Conservation (phyloP, 2,797 vertebrate species). For the Acanthurus leucopareius region DNA sequence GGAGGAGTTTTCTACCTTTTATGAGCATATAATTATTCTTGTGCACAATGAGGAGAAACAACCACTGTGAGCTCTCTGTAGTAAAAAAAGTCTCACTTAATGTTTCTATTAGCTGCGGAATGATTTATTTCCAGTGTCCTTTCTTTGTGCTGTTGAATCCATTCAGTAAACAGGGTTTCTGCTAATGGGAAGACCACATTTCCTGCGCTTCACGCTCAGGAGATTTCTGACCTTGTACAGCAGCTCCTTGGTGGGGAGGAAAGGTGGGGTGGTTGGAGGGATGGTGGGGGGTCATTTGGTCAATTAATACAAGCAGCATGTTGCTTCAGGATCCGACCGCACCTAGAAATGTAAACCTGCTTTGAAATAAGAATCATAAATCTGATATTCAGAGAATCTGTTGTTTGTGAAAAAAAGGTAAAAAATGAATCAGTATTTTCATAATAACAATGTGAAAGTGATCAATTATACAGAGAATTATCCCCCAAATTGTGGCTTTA, state of each 20-base stretch:
- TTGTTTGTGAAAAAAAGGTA: too few species aligned
- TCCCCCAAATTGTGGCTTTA: background rate
- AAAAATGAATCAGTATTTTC: too few species aligned
- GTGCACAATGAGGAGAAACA: constrained; percentile 40
- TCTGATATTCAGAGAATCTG: background rate
- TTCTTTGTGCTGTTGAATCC: constrained; percentile 73
- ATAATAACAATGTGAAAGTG: background rate
- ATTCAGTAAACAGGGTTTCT: constrained; percentile 69
- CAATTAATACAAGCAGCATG: constrained; percentile 22
- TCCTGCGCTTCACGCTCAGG: constrained; percentile 61
- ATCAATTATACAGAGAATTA: background rate
- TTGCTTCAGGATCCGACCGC: background rate
- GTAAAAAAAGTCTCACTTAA: constrained; percentile 4
- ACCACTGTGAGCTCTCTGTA: constrained; percentile 11
- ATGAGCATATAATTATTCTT: background rate
- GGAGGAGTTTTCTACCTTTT: background rate
- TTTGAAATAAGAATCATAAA: background rate
- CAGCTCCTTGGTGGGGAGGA: constrained; percentile 37
- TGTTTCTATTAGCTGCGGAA: constrained; percentile 24
- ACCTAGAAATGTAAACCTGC: background rate
- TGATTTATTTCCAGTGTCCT: constrained; percentile 60
- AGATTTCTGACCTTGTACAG: constrained; percentile 31
- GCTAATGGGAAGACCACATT: constrained; percentile 84
- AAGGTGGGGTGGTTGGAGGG: background rate
- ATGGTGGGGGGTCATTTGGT: background rate